A percentile compares a stretch with the other conserved stretches of the same genome.
These are phyloP conservation scores for Yponomeuta plumbellus DNA, from an alignment of 2,888 invertebrate genomes.

Conservation along the genomic window DNA sequence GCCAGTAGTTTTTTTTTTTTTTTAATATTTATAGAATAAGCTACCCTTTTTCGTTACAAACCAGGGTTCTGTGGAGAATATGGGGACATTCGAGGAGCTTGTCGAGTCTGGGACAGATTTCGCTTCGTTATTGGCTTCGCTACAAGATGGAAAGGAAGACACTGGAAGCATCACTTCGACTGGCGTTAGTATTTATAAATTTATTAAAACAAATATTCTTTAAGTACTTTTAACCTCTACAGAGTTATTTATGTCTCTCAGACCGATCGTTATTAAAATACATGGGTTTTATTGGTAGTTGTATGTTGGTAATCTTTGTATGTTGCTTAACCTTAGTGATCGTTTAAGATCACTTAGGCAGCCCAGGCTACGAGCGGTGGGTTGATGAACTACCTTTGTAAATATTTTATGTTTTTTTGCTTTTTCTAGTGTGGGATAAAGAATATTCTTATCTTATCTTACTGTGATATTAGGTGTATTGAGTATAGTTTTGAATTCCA, in stretches of 20 bases:
- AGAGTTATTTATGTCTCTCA: not conserved
- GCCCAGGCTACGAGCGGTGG: too few relatives aligned
- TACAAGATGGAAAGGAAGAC: constrained; percentile 64
- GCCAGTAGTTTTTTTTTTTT: too few relatives aligned
- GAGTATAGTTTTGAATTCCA: not conserved
- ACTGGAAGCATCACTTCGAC: constrained; percentile 43
- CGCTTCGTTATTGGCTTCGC: constrained; percentile 63
- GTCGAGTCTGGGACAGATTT: constrained; percentile 76
- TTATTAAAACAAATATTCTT: constrained; percentile 16
- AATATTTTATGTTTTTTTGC: too few relatives aligned
- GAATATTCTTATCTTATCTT: too few relatives aligned
- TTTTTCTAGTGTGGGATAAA: too few relatives aligned
- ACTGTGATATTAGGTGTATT: not conserved
- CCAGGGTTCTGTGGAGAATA: constrained; percentile 75
- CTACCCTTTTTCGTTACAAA: too few relatives aligned
- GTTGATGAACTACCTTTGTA: too few relatives aligned
- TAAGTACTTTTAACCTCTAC: not conserved
- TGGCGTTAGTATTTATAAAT: constrained; percentile 36
- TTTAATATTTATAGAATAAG: too few relatives aligned
- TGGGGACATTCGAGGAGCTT: constrained; percentile 78
- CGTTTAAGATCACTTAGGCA: too few relatives aligned
- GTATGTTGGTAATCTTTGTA: too few relatives aligned
- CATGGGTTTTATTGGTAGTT: not conserved
- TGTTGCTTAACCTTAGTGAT: too few relatives aligned
- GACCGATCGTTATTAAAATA: not conserved